These are phyloP conservation scores for Sebastes alutus DNA, from an alignment of 2,797 vertebrate genomes.

Conservation along the genomic window DNA sequence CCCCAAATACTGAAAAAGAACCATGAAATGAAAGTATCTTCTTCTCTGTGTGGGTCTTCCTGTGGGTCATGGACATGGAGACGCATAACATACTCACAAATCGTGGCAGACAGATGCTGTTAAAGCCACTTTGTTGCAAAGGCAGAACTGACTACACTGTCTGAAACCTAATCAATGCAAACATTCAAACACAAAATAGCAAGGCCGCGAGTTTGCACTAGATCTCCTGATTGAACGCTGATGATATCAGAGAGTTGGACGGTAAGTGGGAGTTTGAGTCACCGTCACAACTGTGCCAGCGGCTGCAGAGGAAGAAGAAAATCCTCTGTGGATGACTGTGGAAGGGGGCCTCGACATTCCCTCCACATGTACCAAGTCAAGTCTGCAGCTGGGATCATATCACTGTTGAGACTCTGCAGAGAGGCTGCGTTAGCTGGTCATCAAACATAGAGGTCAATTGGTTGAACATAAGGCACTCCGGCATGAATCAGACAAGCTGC, in stretches of 20 bases:
- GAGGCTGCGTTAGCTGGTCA: not conserved
- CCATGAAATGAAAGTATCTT: slow-evolving; percentile 24
- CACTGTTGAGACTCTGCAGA: slow-evolving; percentile 10
- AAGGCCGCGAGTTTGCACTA: not conserved
- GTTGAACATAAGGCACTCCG: not conserved
- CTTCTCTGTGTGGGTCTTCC: not conserved
- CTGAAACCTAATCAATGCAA: slow-evolving; percentile 5
- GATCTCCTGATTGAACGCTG: slow-evolving; percentile 13
- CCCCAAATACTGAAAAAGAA: slow-evolving; percentile 27
- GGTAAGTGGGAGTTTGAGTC: slow-evolving; percentile 37
- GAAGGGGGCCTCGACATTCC: slow-evolving; percentile 28
- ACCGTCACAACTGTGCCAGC: not conserved
- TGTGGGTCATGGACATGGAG: not conserved
- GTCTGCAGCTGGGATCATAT: slow-evolving; percentile 17
- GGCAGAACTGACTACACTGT: not conserved
- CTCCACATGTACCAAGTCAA: slow-evolving; percentile 9
- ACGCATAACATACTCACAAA: not conserved
- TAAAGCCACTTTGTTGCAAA: slow-evolving; percentile 10
- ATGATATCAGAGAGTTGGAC: slow-evolving; percentile 51
- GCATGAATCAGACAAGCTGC: not conserved
- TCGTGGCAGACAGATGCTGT: not conserved
- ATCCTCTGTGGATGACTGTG: slow-evolving; percentile 25
- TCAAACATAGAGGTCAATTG: slow-evolving; percentile 25
- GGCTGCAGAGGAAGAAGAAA: slow-evolving; percentile 36
- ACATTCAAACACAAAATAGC: not conserved